Base-by-base conservation (phyloP, 2,888 invertebrate species). In the Idaea aversata region DNA sequence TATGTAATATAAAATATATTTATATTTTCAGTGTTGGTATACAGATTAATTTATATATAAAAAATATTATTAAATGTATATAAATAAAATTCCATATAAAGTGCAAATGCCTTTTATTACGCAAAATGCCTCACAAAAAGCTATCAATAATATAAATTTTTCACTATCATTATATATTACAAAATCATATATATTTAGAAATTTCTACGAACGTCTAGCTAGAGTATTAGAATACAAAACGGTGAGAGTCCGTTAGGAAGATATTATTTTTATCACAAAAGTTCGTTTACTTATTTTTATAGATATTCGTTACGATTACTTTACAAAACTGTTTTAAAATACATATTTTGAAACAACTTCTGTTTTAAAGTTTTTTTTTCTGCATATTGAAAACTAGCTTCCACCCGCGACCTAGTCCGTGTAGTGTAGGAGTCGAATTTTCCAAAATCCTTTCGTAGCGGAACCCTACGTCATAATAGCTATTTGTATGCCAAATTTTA, bases 61-160 rank as follows among this genome's bases (percentile, higher is more conserved):
- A 25, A 2, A 25, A 2, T 25, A 25, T n/a, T 25, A 25, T 25
- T 25, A 25, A 25, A 25, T 1, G 25, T 25, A 25, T 25, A 25
- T 60, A 64, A 67, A 63, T 59, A 62, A 57, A 63, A 61, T 61
- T 25, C 34, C 57, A 57, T 61, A 61, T 62, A 66, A 82, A 85
- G 82, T 90, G 91, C 90, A 88, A 85, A 90, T 84, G 90, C 88
- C 72, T 86, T 91, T 91, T 91, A 90, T 86, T 91, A 78, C 81
- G 87, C 91, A 92, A 90, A 88, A 91, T 89, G 91, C 91, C 75
- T 84, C 91, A 90, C 90, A 90, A 91, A 88, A 93, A 91, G 91
- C 92, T 90, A 91, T 90, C 88, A 81, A 74, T 88, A 25, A 80
- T 87, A 90, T 91, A 90, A 88, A 80, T 74, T 83, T 90, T 78